phyloP scores from a whole-genome alignment of 1,140 invertebrate species.

The Laupala kohalensis region DNA sequence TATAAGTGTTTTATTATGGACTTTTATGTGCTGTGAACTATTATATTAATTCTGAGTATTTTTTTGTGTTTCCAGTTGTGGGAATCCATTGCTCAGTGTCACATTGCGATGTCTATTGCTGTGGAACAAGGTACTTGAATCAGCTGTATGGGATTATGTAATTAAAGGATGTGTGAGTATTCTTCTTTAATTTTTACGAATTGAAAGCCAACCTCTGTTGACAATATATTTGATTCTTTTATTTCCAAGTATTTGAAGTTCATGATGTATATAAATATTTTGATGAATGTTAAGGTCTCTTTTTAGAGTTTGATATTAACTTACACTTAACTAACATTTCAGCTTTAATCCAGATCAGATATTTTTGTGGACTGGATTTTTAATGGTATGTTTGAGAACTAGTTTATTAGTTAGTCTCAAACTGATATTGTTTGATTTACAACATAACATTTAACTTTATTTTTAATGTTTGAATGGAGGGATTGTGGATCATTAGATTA shows the following conservation, averaged over 20 bases:
- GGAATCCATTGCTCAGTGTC: not conserved
- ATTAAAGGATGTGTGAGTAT: not conserved
- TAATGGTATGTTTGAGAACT: not conserved
- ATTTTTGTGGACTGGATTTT: not conserved
- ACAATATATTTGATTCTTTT: not conserved
- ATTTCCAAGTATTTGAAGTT: not conserved
- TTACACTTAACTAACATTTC: not conserved
- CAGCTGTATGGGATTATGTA: not conserved
- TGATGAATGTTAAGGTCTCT: not conserved
- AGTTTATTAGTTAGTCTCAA: not conserved
- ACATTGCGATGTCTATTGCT: not conserved
- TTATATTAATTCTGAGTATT: not conserved
- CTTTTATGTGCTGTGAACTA: not conserved
- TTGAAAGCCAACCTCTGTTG: not conserved
- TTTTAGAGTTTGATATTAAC: not conserved
- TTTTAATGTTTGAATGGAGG: not conserved
- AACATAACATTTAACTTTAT: not conserved
- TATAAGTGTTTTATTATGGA: not conserved
- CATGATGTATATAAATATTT: not conserved
- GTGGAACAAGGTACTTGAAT: not conserved
- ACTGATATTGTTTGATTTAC: not conserved
- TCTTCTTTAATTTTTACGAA: not conserved
- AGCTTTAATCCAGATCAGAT: not conserved
- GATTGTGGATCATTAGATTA: too few species aligned
- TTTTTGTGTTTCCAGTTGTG: not conserved